Evolutionary conservation across 2,888 invertebrate genomes (phyloP), one percentile per base, ranked within the genome.

Genomic region (Iselma pallidipennis): DNA sequence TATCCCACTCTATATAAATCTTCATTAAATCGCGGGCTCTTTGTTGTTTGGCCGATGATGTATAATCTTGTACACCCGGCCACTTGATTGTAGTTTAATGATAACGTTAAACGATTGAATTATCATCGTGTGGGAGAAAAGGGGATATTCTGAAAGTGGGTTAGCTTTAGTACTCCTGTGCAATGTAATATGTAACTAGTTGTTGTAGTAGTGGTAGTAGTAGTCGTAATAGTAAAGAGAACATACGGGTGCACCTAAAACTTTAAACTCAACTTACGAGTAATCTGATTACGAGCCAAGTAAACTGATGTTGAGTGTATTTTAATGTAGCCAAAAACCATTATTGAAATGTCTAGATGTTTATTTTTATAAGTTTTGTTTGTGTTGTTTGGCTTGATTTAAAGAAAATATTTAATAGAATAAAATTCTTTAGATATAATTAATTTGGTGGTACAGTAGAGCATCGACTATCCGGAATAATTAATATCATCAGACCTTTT

Each of bases 1-100:
- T 51, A 23, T 26, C 29, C 16, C 33, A 37, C 23, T 23, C 57
- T 52, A 31, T 49, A 45, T 61, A 57, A 61, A 62, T 58, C 42
- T 52, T 51, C 54, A 61, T 57, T 61, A 61, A n/a, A 26, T 31
- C 28, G 37, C 31, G 55, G n/a, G 31, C 56, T 51, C 49, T 56
- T 55, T 55, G 55, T 33, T 55, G 55, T 25, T n/a, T 28, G 51
- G 25, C 45, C 61, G 61, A 61, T 61, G 61, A 57, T 45, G 56
- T 56, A 57, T 42, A 42, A 52, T 50, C 48, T 56, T 51, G 56
- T 51, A 29, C 49, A 57, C 25, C 23, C 45, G 45, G 31, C 33
- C 33, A 55, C 59, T 48, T 63, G 62, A 62, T 62, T 62, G 58
- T 62, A 58, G 62, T 62, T 62, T 62, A 62, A 62, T 62, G 62